Evolutionary conservation across 1,140 invertebrate genomes (phyloP).

Genomic region (Ptiloglossa arizonensis): DNA sequence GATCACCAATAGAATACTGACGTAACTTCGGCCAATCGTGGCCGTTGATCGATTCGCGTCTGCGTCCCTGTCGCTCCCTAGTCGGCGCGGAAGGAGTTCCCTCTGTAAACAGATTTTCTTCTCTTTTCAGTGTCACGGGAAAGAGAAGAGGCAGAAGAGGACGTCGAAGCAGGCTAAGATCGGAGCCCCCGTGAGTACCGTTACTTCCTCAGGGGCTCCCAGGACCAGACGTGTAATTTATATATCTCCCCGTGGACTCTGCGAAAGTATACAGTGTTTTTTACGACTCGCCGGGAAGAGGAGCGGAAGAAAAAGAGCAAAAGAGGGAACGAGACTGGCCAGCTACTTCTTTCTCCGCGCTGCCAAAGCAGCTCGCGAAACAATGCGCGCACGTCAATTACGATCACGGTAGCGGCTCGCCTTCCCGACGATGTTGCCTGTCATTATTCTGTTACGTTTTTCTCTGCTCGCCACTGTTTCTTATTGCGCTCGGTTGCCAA

Average conservation of each 20-base stretch:
- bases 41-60: conserved; percentile 69
- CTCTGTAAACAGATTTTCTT: conserved; percentile 54
- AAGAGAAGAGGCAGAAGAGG: conserved; percentile 20
- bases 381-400: conserved; percentile 68
- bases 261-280: conserved; percentile 60
- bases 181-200: conserved; percentile 59
- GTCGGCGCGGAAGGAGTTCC: conserved; percentile 33
- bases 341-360: conserved; percentile 22
- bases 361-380: conserved; percentile 45
- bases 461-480: conserved; percentile 18
- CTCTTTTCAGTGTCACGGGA: conserved; percentile 63
- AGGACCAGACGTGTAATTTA: conserved; percentile 75
- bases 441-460: conserved; percentile 40
- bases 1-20: conserved; percentile 76
- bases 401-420: conserved; percentile 64
- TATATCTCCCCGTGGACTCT: conserved; percentile 70
- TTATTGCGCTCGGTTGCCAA: conserved; percentile 6
- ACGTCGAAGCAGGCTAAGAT: conserved; percentile 54
- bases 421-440: conserved; percentile 61
- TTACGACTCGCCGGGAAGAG: conserved; percentile 45
- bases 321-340: neutral
- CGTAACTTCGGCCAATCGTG: conserved; percentile 76
- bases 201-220: conserved; percentile 68
- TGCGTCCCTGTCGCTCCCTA: conserved; percentile 26
- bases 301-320: conserved; percentile 5